Conservation (phyloP, 2,113 vertebrate genomes). For the Megaptera novaeangliae region DNA sequence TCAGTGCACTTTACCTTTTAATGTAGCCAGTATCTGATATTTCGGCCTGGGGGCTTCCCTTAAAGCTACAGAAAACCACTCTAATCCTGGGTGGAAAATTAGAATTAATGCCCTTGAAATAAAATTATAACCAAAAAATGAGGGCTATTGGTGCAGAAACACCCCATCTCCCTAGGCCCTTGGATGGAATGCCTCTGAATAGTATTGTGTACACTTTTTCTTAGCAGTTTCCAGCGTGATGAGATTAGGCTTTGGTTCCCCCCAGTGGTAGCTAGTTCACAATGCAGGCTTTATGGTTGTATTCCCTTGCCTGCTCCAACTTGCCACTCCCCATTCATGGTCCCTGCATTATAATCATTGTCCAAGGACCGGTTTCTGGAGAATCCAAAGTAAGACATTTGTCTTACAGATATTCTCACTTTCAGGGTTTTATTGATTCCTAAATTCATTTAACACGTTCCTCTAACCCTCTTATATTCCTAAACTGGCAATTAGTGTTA, state of each 20-base stretch:
- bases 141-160: neutral
- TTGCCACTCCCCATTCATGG: neutral
- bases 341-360: neutral
- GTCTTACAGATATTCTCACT: neutral
- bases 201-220: accelerated
- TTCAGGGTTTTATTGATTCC: neutral
- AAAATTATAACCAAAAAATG: neutral
- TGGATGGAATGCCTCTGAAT: neutral
- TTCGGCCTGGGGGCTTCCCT: neutral
- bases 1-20: neutral
- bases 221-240: neutral
- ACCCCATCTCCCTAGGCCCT: accelerated
- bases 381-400: neutral
- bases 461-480: neutral
- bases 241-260: neutral
- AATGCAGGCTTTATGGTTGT: neutral
- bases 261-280: neutral
- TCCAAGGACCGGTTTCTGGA: neutral
- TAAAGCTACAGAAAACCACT: neutral
- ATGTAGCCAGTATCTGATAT: neutral
- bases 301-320: neutral
- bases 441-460: neutral
- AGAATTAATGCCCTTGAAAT: neutral
- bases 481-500: neutral
- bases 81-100: neutral